Base-by-base conservation (phyloP, 2,888 invertebrate species). In the Polyommatus icarus region DNA sequence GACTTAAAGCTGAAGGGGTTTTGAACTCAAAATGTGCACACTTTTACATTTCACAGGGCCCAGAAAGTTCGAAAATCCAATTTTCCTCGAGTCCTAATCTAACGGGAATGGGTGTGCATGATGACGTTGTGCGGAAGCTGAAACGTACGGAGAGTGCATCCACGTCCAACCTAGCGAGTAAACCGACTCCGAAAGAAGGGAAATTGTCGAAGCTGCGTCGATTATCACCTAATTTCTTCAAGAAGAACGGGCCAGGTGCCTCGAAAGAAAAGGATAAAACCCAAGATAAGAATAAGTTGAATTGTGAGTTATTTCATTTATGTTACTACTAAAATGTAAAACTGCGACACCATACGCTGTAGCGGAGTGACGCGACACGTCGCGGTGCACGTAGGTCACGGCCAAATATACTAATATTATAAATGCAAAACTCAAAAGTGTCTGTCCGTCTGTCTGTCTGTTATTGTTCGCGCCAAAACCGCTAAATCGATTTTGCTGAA, bases 41-140 rank as follows among this genome's bases (percentile, higher is more conserved):
- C 10, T 20, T 20, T 61, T 12, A 10, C 7, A 24, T 32, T 15
- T 87, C 88, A 40, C 84, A 93, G 93, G 88, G 84, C 10, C 71
- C 85, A 57, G 93, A 93, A 79, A 80, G 84, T 24, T 82, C 87
- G 0, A 93, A 89, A 83, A 79, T 85, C 5, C 92, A 93, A 82
- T 93, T 90, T 78, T 88, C 90, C 3, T 94, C 93, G 0, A 93
- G 91, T 77, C 93, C 93, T 0, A 93, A 93, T 78, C 83, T 94
- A 18, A 89, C 90, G 0, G 87, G 86, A 0, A 77, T 88, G 36
- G 83, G 85, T 0, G 80, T 82, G 0, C 85, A 84, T 1, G 89
- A 91, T 7, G 89, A 89, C 32, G 81, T 84, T 2, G 79, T 83
- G 0, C 91, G 88, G 79, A 85, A 81, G 24, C 80, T 91, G 7